Base-by-base conservation (phyloP, 2,113 vertebrate genomes). In the Brachyhypopomus gauderio region DNA sequence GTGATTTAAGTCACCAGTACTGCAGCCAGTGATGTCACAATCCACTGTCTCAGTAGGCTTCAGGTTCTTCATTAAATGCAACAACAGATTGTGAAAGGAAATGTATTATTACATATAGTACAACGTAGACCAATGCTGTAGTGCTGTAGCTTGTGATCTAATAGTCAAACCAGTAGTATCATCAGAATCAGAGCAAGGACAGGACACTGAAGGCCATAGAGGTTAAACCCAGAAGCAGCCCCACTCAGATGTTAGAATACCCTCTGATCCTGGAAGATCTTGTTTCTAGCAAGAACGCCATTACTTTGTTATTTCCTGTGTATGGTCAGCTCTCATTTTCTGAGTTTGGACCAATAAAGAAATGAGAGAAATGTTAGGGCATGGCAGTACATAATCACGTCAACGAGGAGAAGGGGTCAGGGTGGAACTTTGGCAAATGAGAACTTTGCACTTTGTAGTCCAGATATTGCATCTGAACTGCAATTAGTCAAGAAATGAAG, bases 11-110 rank as follows among this genome's bases (percentile, higher is more conserved):
- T 45, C 75, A 1, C 23, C 5, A n/a, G n/a, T n/a, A n/a, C n/a
- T n/a, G n/a, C n/a, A 25, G 22, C 3, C 8, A 20, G 20, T 48
- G 45, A 66, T 62, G 75, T 64, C n/a, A 64, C 38, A 64, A 1
- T 11, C 12, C 72, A 59, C 27, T 36, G 55, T 58, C 72, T 59
- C 55, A 74, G 52, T n/a, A 45, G 59, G 17, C 45, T 48, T 30
- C 38, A 30, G 59, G 45, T 20, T 48, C 14, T 64, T 63, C 59
- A 76, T 64, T 76, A 48, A 76, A 63, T 38, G 56, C 30, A 6
- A 60, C 34, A 75, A 56, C 58, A 45, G 36, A 27, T 27, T 38
- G 62, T 23, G 20, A 48, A 22, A 48, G 59, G 16, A 76, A 48
- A 63, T 19, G 6, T 64, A 5, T 52, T 11, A 52, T 14, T 22